Base-by-base conservation (phyloP, 2,113 vertebrate species). In the Gobio gobio region DNA sequence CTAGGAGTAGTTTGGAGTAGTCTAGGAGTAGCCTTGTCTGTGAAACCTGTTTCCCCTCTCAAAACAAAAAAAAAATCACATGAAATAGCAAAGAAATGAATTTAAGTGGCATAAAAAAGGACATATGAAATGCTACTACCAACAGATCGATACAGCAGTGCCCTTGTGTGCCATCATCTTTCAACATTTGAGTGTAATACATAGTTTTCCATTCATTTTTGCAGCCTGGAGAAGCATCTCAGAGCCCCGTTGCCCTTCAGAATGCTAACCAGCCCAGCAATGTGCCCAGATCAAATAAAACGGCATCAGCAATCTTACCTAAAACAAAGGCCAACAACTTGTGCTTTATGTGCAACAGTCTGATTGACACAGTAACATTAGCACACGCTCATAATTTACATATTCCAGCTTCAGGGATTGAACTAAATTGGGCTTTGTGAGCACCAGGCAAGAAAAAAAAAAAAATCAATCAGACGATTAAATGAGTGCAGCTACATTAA, bases 391-490 rank as follows among this genome's bases (percentile, higher is more conserved):
- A 49, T 43, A 29, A 89, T 91, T 90, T 91, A 82, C 87, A 91
- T 92, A 89, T 92, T 87, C 83, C 89, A 58, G 84, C 88, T 88
- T 64, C 81, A 47, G 83, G 61, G 87, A 77, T 87, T 85, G 59
- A 88, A 90, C 87, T 86, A 86, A 90, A 91, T 90, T 84, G 85
- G 75, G 66, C 56, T 83, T 85, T 66, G 56, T 84, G 78, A 83
- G 70, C 70, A 79, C 85, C 89, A 90, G 59, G 12, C 74, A 54
- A 20, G 49, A 13, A 66, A 26, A 54, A 18, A 76, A 74, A 59
- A 81, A 64, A 83, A 91, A 91, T 92, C 86, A 87, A 88, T 90
- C 88, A 81, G 75, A 84, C 82, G 89, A 87, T 91, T 91, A 90
- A 91, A 91, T 75, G 58, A 88, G 84, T 72, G 74, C 87, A 86